A percentile compares a stretch with the other conserved stretches of the same genome.
Conservation (phyloP, 1,140 invertebrate genomes). For the Drosophila bifasciata region DNA sequence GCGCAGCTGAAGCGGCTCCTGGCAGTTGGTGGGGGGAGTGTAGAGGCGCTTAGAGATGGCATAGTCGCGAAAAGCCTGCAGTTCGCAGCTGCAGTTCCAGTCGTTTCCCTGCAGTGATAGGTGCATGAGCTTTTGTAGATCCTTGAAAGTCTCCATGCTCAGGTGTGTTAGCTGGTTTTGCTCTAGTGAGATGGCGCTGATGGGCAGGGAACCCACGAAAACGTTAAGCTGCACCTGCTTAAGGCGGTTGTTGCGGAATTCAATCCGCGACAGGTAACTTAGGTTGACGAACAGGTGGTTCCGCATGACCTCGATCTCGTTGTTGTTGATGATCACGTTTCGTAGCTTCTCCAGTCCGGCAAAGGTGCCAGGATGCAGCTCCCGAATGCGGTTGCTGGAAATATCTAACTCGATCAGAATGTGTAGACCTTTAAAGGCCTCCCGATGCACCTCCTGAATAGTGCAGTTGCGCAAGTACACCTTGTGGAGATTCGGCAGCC, state of each 20-base stretch:
- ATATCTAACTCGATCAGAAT: constrained; percentile 94
- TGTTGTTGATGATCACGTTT: constrained; percentile 89
- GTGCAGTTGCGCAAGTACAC: constrained; percentile 89
- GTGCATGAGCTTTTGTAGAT: constrained; percentile 88
- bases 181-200: constrained; percentile 89
- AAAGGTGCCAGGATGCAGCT: constrained; percentile 89
- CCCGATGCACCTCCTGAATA: constrained; percentile 88
- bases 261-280: constrained; percentile 89
- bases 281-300: constrained; percentile 91
- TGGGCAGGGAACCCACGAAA: constrained; percentile 88
- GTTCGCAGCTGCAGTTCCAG: constrained; percentile 94
- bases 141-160: constrained; percentile 86
- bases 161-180: constrained; percentile 89
- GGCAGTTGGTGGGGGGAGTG: constrained; percentile 89
- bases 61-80: constrained; percentile 92
- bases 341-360: constrained; percentile 88
- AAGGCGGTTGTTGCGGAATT: constrained; percentile 90
- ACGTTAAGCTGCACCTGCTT: constrained; percentile 88
- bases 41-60: constrained; percentile 89
- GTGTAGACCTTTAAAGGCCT: constrained; percentile 90
- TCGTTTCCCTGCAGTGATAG: constrained; percentile 92
- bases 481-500: constrained; percentile 92
- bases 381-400: constrained; percentile 90
- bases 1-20: constrained; percentile 87
- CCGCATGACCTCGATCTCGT: constrained; percentile 89